phyloP scores from a whole-genome alignment of 2,113 vertebrate species.

The Sinocyclocheilus grahami region DNA sequence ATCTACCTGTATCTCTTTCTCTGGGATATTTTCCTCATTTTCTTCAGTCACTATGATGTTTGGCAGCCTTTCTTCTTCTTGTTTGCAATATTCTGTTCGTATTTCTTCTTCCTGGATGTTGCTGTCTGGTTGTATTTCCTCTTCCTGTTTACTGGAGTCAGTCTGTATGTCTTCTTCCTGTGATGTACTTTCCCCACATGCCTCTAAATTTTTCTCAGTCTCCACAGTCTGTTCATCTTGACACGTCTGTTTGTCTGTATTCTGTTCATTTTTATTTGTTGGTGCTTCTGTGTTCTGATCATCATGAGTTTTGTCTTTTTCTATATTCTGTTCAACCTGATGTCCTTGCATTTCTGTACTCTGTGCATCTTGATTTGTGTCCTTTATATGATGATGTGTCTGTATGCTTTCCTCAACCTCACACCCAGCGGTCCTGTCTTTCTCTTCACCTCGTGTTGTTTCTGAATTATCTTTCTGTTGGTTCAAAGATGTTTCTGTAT shows the following conservation, averaged over 20 bases:
- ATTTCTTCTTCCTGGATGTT: slow-evolving; percentile 11
- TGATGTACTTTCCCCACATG: background rate
- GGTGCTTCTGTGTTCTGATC: background rate
- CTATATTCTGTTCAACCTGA: background rate
- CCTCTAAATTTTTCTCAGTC: background rate
- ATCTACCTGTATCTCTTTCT: background rate
- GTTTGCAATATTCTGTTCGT: background rate
- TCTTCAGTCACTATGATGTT: background rate
- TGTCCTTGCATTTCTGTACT: background rate
- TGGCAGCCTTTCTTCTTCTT: background rate
- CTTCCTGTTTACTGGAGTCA: slow-evolving; percentile 5
- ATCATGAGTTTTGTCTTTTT: slow-evolving; percentile 21
- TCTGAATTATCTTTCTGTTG: background rate
- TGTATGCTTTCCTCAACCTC: slow-evolving; percentile 20
- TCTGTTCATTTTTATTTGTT: background rate
- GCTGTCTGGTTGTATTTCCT: slow-evolving; percentile 17
- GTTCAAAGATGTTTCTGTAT: background rate
- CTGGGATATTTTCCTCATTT: slow-evolving; percentile 37
- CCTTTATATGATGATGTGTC: slow-evolving; percentile 5
- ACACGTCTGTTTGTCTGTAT: background rate
- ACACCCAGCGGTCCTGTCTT: background rate
- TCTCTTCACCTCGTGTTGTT: background rate
- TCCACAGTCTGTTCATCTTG: slow-evolving; percentile 16
- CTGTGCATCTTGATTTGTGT: slow-evolving; percentile 28
- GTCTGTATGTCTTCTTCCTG: background rate